A percentile compares a stretch with the other conserved stretches of the same genome.
phyloP scores from a whole-genome alignment of 2,113 vertebrate species.

The Tringa solitaria region DNA sequence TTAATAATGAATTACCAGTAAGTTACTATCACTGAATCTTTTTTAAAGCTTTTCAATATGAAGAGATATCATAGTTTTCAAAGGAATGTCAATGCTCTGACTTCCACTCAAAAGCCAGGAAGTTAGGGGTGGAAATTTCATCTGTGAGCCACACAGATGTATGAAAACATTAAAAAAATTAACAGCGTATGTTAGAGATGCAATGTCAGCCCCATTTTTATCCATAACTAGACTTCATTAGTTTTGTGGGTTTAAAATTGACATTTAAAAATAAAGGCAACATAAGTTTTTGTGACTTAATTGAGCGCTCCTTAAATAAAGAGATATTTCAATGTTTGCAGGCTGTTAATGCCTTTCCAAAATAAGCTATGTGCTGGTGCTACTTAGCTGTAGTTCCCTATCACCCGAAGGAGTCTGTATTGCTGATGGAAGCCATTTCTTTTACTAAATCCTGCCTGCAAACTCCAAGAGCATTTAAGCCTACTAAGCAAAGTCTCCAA shows the following conservation, averaged over 20 bases:
- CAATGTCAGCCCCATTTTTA: constrained; percentile 23
- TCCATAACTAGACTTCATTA: constrained; percentile 17
- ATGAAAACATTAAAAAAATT: constrained; percentile 39
- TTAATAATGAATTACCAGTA: background rate
- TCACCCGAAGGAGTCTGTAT: background rate
- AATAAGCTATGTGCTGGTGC: background rate
- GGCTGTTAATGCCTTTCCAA: constrained; percentile 11
- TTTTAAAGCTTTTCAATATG: constrained; percentile 6
- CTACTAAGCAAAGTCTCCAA: background rate
- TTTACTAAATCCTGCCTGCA: background rate
- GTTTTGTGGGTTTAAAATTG: constrained; percentile 38
- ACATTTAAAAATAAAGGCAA: constrained; percentile 37
- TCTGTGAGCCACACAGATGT: constrained; percentile 34
- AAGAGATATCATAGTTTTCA: background rate
- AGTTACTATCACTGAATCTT: background rate
- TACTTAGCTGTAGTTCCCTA: background rate
- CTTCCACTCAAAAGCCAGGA: background rate
- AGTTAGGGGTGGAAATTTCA: constrained; percentile 5
- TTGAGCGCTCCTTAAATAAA: constrained; percentile 13
- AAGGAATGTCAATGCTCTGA: constrained; percentile 15
- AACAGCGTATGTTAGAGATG: constrained; percentile 35
- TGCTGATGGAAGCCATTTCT: constrained; percentile 38
- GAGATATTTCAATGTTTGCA: constrained; percentile 1
- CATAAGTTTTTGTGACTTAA: constrained; percentile 16
- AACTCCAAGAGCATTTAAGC: constrained; percentile 19